Base-by-base conservation (phyloP, 2,888 invertebrate genomes). In the Chironomus tentans region DNA sequence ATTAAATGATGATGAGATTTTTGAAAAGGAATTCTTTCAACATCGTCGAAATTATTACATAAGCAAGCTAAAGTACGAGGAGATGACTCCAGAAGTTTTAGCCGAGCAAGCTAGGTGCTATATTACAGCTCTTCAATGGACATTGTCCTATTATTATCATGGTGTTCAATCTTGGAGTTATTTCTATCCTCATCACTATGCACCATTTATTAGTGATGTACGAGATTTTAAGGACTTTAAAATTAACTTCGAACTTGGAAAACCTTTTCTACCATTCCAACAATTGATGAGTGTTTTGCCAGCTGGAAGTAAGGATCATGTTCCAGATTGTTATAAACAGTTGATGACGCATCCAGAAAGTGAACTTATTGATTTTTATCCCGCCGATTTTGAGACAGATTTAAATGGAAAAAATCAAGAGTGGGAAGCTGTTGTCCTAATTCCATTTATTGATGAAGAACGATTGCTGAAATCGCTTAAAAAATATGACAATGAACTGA, bases 141-240 rank as follows among this genome's bases (percentile, higher is more conserved):
- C 96, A 81, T 86, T 98, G 18, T 88, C 92, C 81, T 99, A 99
- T 83, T 99, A 99, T 83, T 98, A 97, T 84, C 91, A 94, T 80
- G 98, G 98, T 5, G 95, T 97, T 68, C 92, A 93, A 72, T 97
- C 97, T 0, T 99, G 99, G 99, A 93, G 95, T 46, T 99, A 98
- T 98, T 98, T 88, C 84, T 99, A 97, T 84, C 97, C 97, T 0
- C 94, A 95, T 81, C 98, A 99, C 84, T 99, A 98, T 84, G 94
- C 98, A 0, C 98, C 98, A 0, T 98, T 92, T 82, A 92, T 97
- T 79, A 97, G 97, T 3, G 98, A 98, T 82, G 89, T 98, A 48
- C 90, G 89, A 79, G 90, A 91, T 77, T 96, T 98, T 81, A 87
- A 88, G 78, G 85, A 91, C 78, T 84, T 92, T 78, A 87, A 91